Evolutionary conservation across 2,797 vertebrate genomes (phyloP).

Genomic region (Eptatretus atami): DNA sequence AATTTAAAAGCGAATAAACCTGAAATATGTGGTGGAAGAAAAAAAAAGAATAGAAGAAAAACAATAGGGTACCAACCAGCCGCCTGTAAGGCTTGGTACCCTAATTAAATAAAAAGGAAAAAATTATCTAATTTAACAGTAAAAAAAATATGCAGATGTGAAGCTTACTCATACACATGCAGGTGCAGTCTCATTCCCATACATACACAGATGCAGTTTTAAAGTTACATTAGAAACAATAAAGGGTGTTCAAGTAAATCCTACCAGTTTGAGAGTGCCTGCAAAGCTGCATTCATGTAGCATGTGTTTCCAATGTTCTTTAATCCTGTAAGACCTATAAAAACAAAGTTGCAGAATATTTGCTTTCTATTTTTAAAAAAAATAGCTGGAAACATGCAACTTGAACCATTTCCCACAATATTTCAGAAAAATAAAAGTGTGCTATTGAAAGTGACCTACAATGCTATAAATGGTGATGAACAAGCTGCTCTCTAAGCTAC

Average conservation of each 20-base stretch:
- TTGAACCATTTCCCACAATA: no score
- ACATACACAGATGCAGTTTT: neutral
- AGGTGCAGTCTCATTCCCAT: neutral
- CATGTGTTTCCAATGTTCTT: slow-evolving; percentile 98
- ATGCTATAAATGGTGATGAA: no score
- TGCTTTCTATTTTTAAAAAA: no score
- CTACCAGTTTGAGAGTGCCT: slow-evolving; percentile 91
- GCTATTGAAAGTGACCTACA: no score
- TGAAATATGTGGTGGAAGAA: no score
- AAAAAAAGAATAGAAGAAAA: no score
- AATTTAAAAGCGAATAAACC: no score
- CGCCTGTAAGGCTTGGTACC: no score
- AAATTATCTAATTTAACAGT: neutral
- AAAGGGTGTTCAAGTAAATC: slow-evolving; percentile 9
- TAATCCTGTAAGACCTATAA: slow-evolving; percentile 75
- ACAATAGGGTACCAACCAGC: no score
- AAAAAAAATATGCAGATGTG: neutral
- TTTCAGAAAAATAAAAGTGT: no score
- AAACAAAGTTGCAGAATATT: slow-evolving; percentile 3
- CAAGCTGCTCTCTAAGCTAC: no score
- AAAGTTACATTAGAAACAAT: neutral
- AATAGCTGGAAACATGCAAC: no score
- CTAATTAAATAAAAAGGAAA: slow-evolving; percentile 8
- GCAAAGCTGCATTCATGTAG: slow-evolving; percentile 93
- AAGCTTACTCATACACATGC: neutral